Percentiles rank a stretch among this genome's conserved stretches.
Conservation (phyloP, 2,113 vertebrate genomes). For the Azemiops feae region DNA sequence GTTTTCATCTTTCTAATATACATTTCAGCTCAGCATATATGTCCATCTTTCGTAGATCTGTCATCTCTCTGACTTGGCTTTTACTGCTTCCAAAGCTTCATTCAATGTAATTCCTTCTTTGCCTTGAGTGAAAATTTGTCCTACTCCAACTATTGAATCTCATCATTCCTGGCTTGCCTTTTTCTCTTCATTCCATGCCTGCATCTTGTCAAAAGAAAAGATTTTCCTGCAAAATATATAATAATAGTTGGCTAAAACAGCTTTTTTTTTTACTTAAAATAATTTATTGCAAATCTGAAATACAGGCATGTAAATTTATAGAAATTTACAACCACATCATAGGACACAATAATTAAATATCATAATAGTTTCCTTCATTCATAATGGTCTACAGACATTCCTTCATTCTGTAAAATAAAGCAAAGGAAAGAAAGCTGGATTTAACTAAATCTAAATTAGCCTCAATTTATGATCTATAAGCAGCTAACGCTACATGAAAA, state of each 20-base stretch:
- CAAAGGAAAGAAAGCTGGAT: background rate
- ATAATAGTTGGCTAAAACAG: background rate
- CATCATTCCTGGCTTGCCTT: background rate
- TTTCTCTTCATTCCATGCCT: background rate
- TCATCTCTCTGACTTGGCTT: background rate
- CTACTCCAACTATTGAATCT: background rate
- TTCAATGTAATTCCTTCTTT: background rate
- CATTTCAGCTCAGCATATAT: accelerated
- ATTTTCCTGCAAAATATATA: background rate
- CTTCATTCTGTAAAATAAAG: background rate
- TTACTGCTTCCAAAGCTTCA: background rate
- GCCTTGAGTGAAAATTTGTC: background rate
- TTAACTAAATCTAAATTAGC: accelerated
- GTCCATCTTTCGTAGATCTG: accelerated
- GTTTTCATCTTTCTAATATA: background rate
- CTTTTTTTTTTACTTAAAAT: background rate
- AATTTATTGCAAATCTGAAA: background rate
- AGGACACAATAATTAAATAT: background rate
- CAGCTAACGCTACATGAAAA: background rate
- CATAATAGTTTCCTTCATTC: background rate
- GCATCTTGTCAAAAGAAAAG: background rate
- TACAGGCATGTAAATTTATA: background rate
- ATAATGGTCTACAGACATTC: background rate
- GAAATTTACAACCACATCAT: no score
- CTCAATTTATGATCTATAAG: background rate